These are phyloP conservation scores for Hippotragus niger DNA, from an alignment of 2,113 vertebrate genomes.

Conservation along the genomic window DNA sequence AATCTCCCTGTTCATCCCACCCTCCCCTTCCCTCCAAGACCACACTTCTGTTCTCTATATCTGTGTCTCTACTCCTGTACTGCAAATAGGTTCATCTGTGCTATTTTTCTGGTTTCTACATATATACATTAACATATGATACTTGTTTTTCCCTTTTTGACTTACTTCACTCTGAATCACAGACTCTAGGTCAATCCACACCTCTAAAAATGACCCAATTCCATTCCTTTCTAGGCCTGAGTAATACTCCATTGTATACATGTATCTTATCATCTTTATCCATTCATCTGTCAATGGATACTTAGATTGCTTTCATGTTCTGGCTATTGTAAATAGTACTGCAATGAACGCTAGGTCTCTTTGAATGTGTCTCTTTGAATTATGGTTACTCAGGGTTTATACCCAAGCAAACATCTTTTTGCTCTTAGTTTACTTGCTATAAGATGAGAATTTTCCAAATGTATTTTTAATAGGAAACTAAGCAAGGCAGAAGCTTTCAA, in stretches of 20 bases:
- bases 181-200: neutral
- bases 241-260: neutral
- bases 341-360: neutral
- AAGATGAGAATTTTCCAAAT: neutral
- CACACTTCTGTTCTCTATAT: neutral
- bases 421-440: neutral
- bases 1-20: neutral
- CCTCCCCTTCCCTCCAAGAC: neutral
- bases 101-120: neutral
- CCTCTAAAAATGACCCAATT: neutral
- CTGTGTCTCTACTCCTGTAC: neutral
- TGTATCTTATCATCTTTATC: neutral
- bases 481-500: neutral
- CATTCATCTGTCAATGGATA: neutral
- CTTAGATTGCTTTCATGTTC: neutral
- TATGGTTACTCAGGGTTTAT: neutral
- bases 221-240: neutral
- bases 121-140: neutral
- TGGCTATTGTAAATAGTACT: neutral
- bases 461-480: neutral
- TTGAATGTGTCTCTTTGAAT: neutral
- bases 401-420: neutral
- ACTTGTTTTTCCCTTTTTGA: neutral
- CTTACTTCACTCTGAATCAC: neutral
- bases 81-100: neutral